phyloP scores from a whole-genome alignment of 2,113 vertebrate genomes.

The Aix galericulata region DNA sequence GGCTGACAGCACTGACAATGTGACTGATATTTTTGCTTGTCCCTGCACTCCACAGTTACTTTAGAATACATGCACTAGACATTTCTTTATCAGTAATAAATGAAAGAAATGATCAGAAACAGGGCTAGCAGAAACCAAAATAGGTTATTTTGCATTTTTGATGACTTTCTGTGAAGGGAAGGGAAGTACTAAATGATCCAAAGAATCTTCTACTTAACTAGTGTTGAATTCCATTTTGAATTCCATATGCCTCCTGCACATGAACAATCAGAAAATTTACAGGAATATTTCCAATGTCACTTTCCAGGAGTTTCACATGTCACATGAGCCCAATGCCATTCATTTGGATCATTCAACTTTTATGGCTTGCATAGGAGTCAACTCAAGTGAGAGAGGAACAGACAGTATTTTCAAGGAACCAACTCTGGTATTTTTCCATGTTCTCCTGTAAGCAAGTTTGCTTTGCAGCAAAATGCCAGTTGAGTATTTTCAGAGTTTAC shows the following conservation, averaged over 20 bases:
- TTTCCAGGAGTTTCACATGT: background rate
- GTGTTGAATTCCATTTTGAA: background rate
- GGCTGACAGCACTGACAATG: background rate
- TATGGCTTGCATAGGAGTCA: background rate
- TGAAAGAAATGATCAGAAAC: background rate
- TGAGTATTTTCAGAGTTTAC: background rate
- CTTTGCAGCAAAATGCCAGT: background rate
- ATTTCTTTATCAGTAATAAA: background rate
- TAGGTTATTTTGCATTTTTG: background rate
- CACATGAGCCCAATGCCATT: background rate
- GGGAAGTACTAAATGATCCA: background rate
- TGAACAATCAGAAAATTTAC: background rate
- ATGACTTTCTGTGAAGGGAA: background rate
- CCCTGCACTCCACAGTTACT: background rate
- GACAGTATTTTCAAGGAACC: background rate
- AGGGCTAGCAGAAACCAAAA: background rate
- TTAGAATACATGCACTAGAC: background rate
- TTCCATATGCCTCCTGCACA: background rate
- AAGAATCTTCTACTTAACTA: background rate
- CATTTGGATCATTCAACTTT: background rate
- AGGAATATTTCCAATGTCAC: background rate
- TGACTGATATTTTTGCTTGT: background rate
- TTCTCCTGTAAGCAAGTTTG: background rate
- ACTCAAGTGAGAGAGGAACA: background rate
- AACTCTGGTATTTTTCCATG: background rate